A percentile compares a stretch with the other conserved stretches of the same genome.
Evolutionary conservation across 1,140 invertebrate genomes (phyloP).

Genomic region (Armadillidium nasatum): DNA sequence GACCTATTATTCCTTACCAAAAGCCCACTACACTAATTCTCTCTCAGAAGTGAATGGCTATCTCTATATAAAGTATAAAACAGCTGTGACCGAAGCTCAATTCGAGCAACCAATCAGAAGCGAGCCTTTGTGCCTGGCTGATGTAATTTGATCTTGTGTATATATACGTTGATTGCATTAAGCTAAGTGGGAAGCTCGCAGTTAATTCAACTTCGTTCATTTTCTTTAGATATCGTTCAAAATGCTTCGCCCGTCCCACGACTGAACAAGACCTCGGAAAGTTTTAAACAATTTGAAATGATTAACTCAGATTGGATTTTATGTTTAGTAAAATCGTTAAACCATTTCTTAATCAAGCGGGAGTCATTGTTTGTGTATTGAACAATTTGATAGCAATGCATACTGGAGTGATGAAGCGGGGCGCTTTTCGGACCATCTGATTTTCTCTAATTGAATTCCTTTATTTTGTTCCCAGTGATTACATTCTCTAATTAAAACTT

Average conservation of each 20-base stretch:
- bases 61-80: conserved; percentile 28
- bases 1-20: neutral
- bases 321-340: conserved; percentile 37
- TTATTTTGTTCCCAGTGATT: conserved; percentile 35
- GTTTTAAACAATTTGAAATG: conserved; percentile 35
- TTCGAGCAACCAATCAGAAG: conserved; percentile 41
- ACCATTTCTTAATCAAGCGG: conserved; percentile 42
- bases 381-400: conserved; percentile 42
- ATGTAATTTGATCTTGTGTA: conserved; percentile 45
- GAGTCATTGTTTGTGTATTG: conserved; percentile 39
- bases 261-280: neutral
- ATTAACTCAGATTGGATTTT: neutral
- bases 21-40: neutral
- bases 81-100: conserved; percentile 37
- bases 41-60: neutral
- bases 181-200: conserved; percentile 44
- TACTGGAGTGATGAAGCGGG: conserved; percentile 41
- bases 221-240: conserved; percentile 32
- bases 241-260: conserved; percentile 17
- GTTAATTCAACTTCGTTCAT: conserved; percentile 43
- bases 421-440: conserved; percentile 34
- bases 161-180: conserved; percentile 44
- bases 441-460: conserved; percentile 44
- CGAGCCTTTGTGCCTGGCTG: conserved; percentile 43
- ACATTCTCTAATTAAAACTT: conserved; percentile 3